Percentiles rank a stretch among this genome's conserved stretches.
Conservation (phyloP, 2,113 vertebrate genomes). For the Corythornis madagascariensis region DNA sequence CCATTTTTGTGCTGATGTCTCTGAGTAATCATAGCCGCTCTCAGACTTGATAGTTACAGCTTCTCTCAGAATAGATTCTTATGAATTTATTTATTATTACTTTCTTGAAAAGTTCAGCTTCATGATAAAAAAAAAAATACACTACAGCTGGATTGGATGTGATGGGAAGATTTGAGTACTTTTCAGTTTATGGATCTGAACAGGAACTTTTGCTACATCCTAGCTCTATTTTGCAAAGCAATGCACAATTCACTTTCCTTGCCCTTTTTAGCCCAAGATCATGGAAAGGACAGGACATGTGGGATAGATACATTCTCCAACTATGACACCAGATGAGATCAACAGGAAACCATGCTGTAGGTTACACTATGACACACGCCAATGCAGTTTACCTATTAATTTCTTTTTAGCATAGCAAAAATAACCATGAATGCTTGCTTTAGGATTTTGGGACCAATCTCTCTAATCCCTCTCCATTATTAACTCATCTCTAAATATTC, state of each 20-base stretch:
- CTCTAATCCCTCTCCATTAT: not conserved
- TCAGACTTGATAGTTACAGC: not conserved
- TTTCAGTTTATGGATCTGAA: not conserved
- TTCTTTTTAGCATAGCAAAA: not conserved
- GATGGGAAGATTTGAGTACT: not conserved
- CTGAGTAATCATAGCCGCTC: not conserved
- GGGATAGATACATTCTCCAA: not conserved
- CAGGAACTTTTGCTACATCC: not conserved
- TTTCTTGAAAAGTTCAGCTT: not conserved
- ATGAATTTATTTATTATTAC: not conserved
- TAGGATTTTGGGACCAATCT: not conserved
- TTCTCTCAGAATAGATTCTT: not conserved
- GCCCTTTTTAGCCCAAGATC: not conserved
- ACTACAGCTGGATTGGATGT: not conserved
- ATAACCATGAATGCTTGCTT: not conserved
- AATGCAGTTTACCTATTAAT: not conserved
- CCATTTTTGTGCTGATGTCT: constrained; percentile 26
- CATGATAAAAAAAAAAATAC: not conserved
- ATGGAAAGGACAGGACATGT: not conserved
- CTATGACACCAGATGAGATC: not conserved
- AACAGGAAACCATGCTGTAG: not conserved
- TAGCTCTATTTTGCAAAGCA: not conserved
- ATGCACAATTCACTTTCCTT: not conserved
- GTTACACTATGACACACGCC: not conserved
- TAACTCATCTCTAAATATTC: not conserved